Evolutionary conservation across 2,888 invertebrate species (phyloP).

Genomic region (Argyra leucocephala): DNA sequence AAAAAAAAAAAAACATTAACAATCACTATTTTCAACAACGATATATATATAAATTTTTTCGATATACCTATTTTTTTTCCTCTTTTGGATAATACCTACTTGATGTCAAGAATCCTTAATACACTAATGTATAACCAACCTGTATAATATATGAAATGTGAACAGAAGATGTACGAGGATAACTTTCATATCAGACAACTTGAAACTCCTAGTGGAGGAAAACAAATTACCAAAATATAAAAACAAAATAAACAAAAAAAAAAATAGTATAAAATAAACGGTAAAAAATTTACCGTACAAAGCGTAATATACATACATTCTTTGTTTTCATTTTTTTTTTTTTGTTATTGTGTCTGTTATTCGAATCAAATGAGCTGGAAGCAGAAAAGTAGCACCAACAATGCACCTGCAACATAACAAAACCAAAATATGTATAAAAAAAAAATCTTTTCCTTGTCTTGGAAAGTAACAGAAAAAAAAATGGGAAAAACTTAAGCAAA

Average conservation of each 20-base stretch:
- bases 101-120: background rate
- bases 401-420: background rate
- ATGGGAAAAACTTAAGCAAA: too few relatives aligned
- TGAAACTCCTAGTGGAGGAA: background rate
- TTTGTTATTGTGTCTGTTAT: background rate
- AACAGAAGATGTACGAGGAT: background rate
- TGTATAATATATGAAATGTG: too few relatives aligned
- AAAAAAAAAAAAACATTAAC: background rate
- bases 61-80: too few relatives aligned
- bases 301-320: too few relatives aligned
- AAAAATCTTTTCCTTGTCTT: too few relatives aligned
- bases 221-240: background rate
- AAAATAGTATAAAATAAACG: background rate
- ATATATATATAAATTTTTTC: background rate
- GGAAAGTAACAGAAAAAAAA: too few relatives aligned
- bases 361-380: slow-evolving; percentile 1
- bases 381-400: background rate
- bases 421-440: background rate
- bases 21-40: background rate
- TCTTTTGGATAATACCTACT: background rate
- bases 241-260: background rate
- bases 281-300: background rate
- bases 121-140: background rate
- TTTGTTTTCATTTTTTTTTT: background rate
- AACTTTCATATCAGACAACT: background rate